A percentile compares a stretch with the other conserved stretches of the same genome.
Evolutionary conservation across 2,113 vertebrate genomes (phyloP).

Genomic region (Sisor rabdophorus): DNA sequence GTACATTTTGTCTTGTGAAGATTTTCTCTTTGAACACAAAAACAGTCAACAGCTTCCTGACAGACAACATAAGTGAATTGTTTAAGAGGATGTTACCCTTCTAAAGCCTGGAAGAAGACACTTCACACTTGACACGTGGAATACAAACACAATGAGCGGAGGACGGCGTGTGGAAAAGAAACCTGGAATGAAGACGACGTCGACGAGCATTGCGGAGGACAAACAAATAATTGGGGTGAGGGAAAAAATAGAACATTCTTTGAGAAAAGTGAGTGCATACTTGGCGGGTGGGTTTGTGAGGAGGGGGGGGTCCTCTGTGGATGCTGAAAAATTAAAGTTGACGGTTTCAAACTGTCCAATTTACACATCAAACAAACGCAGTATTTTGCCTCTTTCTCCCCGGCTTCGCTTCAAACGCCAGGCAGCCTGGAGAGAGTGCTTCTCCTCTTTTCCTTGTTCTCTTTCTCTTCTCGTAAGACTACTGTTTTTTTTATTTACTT

Average conservation of each 20-base stretch:
- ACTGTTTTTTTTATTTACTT: constrained; percentile 53
- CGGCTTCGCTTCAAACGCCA: constrained; percentile 79
- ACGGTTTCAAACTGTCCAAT: constrained; percentile 94
- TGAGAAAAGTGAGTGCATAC: constrained; percentile 47
- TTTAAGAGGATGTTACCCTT: constrained; percentile 45
- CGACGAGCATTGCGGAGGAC: constrained; percentile 32
- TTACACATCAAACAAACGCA: constrained; percentile 85
- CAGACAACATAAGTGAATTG: constrained; percentile 47
- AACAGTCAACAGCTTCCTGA: constrained; percentile 37
- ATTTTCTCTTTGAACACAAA: constrained; percentile 43
- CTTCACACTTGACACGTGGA: constrained; percentile 22
- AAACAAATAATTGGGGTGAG: constrained; percentile 60
- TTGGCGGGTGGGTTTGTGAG: constrained; percentile 28
- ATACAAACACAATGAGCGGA: neutral
- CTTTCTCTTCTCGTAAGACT: constrained; percentile 62
- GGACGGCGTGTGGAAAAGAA: constrained; percentile 4
- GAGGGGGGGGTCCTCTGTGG: constrained; percentile 74
- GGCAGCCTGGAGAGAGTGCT: constrained; percentile 76
- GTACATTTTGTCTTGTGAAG: constrained; percentile 44
- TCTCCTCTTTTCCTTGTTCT: constrained; percentile 67
- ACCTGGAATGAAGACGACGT: constrained; percentile 34
- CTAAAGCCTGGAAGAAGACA: constrained; percentile 26
- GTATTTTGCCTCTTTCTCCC: constrained; percentile 73
- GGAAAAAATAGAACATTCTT: constrained; percentile 67
- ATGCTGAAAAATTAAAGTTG: constrained; percentile 90